Evolutionary conservation across 2,797 vertebrate genomes (phyloP), one percentile per base, ranked within the genome.

Genomic region (Rhynchonycteris naso): DNA sequence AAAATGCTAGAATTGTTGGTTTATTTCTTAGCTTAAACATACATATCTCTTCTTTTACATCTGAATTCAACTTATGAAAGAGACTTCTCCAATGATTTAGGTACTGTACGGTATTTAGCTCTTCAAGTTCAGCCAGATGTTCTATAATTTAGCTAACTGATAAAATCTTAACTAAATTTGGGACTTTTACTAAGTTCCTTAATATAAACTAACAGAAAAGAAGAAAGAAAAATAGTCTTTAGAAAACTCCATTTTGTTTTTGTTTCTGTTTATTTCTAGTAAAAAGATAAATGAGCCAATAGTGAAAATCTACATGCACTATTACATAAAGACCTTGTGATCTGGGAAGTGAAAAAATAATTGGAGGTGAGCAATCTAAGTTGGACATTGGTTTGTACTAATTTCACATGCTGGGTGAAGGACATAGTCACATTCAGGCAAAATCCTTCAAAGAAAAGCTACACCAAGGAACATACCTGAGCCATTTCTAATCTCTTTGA

Each of bases 401-500:
- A 90, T 47, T 84, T 30, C 21, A 43, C 11, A 5, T 5, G 10
- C 52, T 71, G 28, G 63, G 54, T 38, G 18, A 59, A 91, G 28
- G 52, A 1, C n/a, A 54, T 4, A 82, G 72, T 56, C 43, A 65
- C 4, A 0, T 92, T 81, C 52, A 30, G 13, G 66, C 4, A 4
- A 80, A 75, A 33, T 69, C 15, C 47, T 69, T 66, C 47, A 58
- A 71, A 92, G 18, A 8, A 86, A 63, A 47, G 12, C 16, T 56
- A 58, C 28, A 43, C 35, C 28, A 8, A 80, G 71, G 88, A 71
- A 86, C 22, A 61, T 11, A 63, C 58, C 63, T 58, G 58, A 95
- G 89, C 66, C 72, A 90, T 84, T 81, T 94, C 71, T 95, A 92
- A 93, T 89, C 71, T 84, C 83, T 92, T 66, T 91, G 43, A 90